These are phyloP conservation scores for Nasalis larvatus DNA, from an alignment of 2,113 vertebrate genomes.

Conservation along the genomic window DNA sequence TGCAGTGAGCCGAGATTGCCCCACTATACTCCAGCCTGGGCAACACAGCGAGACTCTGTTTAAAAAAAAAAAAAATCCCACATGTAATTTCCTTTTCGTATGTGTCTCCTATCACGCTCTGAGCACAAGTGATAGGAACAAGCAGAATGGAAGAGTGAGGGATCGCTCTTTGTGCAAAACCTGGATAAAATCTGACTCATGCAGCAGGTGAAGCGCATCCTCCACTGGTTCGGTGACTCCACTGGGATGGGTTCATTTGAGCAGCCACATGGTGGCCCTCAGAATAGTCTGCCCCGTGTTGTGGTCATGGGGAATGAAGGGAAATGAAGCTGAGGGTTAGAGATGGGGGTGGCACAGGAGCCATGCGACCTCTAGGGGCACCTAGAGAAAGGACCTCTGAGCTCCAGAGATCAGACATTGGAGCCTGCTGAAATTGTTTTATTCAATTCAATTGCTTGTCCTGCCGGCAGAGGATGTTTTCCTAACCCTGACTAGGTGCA, in stretches of 20 bases:
- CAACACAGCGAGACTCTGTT: no score
- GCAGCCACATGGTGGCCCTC: not conserved
- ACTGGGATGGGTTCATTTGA: not conserved
- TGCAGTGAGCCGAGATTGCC: no score
- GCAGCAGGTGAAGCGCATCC: not conserved
- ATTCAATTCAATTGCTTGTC: not conserved
- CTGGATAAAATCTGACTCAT: not conserved
- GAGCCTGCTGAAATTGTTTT: not conserved
- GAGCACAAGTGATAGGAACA: not conserved
- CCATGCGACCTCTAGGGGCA: no score
- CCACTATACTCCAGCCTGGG: no score
- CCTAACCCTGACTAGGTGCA: not conserved
- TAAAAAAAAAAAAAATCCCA: no score
- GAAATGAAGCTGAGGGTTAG: not conserved
- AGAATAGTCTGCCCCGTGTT: not conserved
- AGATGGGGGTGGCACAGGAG: not conserved
- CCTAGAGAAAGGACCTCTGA: not conserved
- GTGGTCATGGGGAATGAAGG: not conserved
- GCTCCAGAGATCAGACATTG: not conserved
- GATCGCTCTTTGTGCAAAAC: not conserved
- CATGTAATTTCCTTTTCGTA: not conserved
- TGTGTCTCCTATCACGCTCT: not conserved
- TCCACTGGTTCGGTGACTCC: not conserved
- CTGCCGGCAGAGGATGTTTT: not conserved
- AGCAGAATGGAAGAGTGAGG: not conserved